phyloP scores from a whole-genome alignment of 2,888 invertebrate genomes.

The Azorinus chamasolen region DNA sequence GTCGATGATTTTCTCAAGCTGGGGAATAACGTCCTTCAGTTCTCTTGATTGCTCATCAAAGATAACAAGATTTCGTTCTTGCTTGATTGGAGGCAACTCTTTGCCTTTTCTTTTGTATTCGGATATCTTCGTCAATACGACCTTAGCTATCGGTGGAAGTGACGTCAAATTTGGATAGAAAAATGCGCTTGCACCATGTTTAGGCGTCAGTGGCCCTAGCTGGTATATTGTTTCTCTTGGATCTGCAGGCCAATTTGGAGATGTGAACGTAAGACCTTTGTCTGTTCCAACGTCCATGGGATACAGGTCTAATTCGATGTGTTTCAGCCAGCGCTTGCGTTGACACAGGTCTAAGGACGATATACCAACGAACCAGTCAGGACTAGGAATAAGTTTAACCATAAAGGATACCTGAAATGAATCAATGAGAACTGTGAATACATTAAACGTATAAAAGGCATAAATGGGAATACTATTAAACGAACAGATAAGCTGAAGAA shows the following conservation, averaged over 20 bases:
- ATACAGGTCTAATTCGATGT: constrained; percentile 95
- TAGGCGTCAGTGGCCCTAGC: constrained; percentile 95
- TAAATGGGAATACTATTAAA: background rate
- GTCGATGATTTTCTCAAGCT: constrained; percentile 41
- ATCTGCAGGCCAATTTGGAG: constrained; percentile 98
- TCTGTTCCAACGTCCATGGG: constrained; percentile 97
- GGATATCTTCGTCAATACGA: constrained; percentile 87
- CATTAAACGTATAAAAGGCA: no score
- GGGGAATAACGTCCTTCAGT: constrained; percentile 30
- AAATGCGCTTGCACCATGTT: constrained; percentile 97
- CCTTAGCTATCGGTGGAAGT: constrained; percentile 95
- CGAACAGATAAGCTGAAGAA: background rate
- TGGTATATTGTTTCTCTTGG: constrained; percentile 95
- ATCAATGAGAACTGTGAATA: background rate
- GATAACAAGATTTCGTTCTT: constrained; percentile 55
- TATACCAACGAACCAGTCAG: constrained; percentile 97
- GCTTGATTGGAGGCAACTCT: constrained; percentile 33
- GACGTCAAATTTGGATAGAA: constrained; percentile 96
- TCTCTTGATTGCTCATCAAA: constrained; percentile 21
- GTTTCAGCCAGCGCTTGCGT: constrained; percentile 96
- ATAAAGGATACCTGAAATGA: constrained; percentile 93
- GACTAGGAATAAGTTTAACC: constrained; percentile 96
- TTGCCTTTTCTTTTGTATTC: constrained; percentile 66
- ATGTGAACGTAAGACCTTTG: constrained; percentile 98
- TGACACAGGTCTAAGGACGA: constrained; percentile 96